phyloP scores from a whole-genome alignment of 2,113 vertebrate species.

The Oceanites oceanicus region DNA sequence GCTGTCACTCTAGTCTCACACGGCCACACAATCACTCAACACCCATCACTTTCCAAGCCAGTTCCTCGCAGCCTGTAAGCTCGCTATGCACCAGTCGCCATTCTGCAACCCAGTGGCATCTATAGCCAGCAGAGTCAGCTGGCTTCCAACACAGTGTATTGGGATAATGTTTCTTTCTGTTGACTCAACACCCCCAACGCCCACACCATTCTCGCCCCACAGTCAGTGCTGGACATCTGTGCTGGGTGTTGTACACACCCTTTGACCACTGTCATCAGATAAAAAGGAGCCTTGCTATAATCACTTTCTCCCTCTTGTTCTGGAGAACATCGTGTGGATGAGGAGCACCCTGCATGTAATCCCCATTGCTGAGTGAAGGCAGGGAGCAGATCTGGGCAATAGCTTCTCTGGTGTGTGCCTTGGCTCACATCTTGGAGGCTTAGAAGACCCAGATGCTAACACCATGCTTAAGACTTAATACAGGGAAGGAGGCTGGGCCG shows the following conservation, averaged over 20 bases:
- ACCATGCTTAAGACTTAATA: neutral
- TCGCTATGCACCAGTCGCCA: neutral
- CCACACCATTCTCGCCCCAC: neutral
- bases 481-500: neutral
- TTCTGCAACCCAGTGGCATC: neutral
- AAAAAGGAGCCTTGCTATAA: neutral
- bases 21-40: neutral
- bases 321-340: neutral
- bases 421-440: neutral
- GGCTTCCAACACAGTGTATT: neutral
- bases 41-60: neutral
- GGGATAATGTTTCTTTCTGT: neutral
- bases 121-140: neutral
- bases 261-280: neutral
- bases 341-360: neutral
- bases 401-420: neutral
- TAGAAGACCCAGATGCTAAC: neutral
- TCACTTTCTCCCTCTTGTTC: neutral
- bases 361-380: neutral
- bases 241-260: neutral
- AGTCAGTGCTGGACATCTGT: neutral
- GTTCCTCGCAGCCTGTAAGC: neutral
- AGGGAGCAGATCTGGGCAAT: neutral
- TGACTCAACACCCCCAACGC: rapidly evolving
- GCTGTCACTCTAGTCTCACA: neutral